A percentile compares a stretch with the other conserved stretches of the same genome.
Evolutionary conservation across 2,888 invertebrate genomes (phyloP).

Genomic region (Hirtodrosophila trivittata): DNA sequence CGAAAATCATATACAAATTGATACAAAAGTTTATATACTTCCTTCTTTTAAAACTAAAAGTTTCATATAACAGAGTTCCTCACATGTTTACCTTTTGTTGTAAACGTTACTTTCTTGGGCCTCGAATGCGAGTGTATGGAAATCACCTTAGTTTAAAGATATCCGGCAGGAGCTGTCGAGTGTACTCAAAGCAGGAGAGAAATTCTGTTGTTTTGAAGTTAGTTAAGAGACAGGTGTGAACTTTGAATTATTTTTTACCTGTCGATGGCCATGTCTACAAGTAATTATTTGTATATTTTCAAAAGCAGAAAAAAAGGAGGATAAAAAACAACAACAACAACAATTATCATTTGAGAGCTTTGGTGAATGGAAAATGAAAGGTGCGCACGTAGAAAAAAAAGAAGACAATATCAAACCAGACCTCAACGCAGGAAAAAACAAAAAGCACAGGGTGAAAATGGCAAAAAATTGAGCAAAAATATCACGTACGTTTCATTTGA

Average conservation of each 20-base stretch:
- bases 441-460: slow-evolving; percentile 33
- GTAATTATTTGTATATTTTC: slow-evolving; percentile 51
- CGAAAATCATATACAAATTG: too few relatives aligned
- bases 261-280: slow-evolving; percentile 19
- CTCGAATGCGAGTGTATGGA: too few relatives aligned
- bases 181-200: too few relatives aligned
- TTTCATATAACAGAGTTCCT: too few relatives aligned
- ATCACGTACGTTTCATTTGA: slow-evolving; percentile 71
- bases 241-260: slow-evolving; percentile 38
- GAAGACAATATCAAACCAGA: slow-evolving; percentile 35
- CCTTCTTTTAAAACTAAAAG: too few relatives aligned
- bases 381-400: slow-evolving; percentile 28
- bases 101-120: too few relatives aligned
- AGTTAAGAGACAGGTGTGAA: slow-evolving; percentile 47
- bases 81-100: too few relatives aligned
- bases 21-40: too few relatives aligned
- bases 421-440: slow-evolving; percentile 51
- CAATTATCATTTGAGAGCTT: slow-evolving; percentile 26
- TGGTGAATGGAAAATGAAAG: slow-evolving; percentile 61
- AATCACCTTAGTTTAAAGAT: too few relatives aligned
- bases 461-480: slow-evolving; percentile 57
- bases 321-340: slow-evolving; percentile 12
- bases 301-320: slow-evolving; percentile 41
- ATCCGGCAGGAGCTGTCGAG: too few relatives aligned
- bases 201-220: too few relatives aligned